These are phyloP conservation scores for Myotis planiceps DNA, from an alignment of 2,797 vertebrate genomes.

Conservation along the genomic window DNA sequence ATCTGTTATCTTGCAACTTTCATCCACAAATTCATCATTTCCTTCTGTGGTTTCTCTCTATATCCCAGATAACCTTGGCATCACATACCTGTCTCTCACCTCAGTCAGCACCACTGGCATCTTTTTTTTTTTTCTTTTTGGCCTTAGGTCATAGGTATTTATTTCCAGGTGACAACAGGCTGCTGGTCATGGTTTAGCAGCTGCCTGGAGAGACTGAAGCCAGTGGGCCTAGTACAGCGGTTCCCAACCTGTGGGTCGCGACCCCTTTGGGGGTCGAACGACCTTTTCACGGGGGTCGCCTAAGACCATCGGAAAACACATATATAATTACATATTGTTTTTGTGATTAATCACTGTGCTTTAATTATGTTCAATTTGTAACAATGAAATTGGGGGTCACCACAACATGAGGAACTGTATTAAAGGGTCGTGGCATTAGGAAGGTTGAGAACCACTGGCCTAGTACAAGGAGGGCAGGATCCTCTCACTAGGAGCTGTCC, in stretches of 20 bases:
- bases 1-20: background rate
- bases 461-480: background rate
- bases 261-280: too few relatives aligned
- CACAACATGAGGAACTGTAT: too few relatives aligned
- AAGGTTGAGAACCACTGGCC: too few relatives aligned
- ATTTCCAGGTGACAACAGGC: background rate
- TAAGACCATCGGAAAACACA: too few relatives aligned
- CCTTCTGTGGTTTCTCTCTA: background rate
- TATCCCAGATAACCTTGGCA: background rate
- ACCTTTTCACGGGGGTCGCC: too few relatives aligned
- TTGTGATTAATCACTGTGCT: too few relatives aligned
- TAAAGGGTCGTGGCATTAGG: too few relatives aligned
- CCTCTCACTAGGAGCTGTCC: background rate
- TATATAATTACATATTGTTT: too few relatives aligned
- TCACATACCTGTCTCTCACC: background rate
- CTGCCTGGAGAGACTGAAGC: background rate
- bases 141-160: background rate
- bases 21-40: background rate
- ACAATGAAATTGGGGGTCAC: too few relatives aligned
- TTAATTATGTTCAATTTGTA: too few relatives aligned
- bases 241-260: too few relatives aligned
- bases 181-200: background rate
- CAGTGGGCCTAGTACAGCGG: rapidly evolving
- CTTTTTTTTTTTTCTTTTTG: background rate
- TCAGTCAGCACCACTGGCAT: rapidly evolving